These are phyloP conservation scores for Xenopus borealis DNA, from an alignment of 2,113 vertebrate species.

Conservation along the genomic window DNA sequence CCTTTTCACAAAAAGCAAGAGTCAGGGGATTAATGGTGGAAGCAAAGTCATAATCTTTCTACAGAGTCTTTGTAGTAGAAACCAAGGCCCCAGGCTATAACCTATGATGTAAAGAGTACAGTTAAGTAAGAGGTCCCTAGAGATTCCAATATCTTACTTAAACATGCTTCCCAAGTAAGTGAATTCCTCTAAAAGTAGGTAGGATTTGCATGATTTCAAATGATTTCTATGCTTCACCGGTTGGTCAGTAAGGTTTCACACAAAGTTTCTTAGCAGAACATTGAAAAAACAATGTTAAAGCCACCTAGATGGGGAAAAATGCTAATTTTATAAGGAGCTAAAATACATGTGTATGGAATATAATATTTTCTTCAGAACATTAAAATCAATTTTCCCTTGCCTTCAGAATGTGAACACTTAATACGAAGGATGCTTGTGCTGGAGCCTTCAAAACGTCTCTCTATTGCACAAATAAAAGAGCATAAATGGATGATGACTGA, in stretches of 20 bases:
- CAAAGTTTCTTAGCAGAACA: too few species aligned
- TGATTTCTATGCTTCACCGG: too few species aligned
- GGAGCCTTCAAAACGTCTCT: slow-evolving; percentile 89
- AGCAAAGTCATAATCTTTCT: slow-evolving; percentile 33
- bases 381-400: not conserved
- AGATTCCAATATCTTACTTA: not conserved
- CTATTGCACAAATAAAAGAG: slow-evolving; percentile 92
- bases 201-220: too few species aligned
- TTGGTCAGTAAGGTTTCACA: too few species aligned
- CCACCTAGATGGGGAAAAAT: too few species aligned
- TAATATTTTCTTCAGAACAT: too few species aligned
- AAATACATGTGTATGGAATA: too few species aligned
- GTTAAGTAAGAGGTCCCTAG: slow-evolving; percentile 4
- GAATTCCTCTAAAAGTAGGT: too few species aligned
- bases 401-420: slow-evolving; percentile 88
- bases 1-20: not conserved
- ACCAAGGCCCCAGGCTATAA: slow-evolving; percentile 29
- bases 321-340: too few species aligned
- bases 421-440: slow-evolving; percentile 95
- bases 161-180: too few species aligned
- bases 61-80: slow-evolving; percentile 36
- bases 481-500: slow-evolving; percentile 96
- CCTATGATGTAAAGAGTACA: not conserved
- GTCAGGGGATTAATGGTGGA: slow-evolving; percentile 27
- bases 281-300: too few species aligned